Evolutionary conservation across 2,888 invertebrate genomes (phyloP).

Genomic region (Carterocephalus palaemon): DNA sequence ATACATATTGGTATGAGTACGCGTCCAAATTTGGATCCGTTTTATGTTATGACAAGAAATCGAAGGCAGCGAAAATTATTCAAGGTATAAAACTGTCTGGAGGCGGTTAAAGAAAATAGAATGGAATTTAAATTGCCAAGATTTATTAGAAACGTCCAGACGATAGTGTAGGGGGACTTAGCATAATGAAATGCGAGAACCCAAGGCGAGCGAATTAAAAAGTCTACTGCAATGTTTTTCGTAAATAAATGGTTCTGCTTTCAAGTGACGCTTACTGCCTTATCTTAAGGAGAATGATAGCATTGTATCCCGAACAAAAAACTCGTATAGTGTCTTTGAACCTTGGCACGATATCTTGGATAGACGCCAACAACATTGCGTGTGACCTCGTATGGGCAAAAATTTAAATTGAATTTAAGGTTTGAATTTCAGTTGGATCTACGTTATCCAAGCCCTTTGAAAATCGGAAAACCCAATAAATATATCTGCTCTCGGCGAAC

Average conservation of each 20-base stretch:
- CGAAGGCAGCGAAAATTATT: slow-evolving; percentile 4
- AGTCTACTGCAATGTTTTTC: slow-evolving; percentile 57
- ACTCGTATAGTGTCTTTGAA: slow-evolving; percentile 69
- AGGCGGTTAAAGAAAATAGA: slow-evolving; percentile 20
- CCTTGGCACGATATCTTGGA: slow-evolving; percentile 73
- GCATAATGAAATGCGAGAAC: slow-evolving; percentile 52
- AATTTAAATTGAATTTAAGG: slow-evolving; percentile 41
- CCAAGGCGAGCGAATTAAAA: slow-evolving; percentile 54
- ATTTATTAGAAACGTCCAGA: slow-evolving; percentile 29
- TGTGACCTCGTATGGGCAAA: slow-evolving; percentile 50
- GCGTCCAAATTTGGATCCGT: no score
- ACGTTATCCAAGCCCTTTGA: slow-evolving; percentile 13
- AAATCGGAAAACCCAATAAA: slow-evolving; percentile 20
- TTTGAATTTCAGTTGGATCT: slow-evolving; percentile 14
- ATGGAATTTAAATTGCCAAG: slow-evolving; percentile 28
- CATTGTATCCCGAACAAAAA: slow-evolving; percentile 62
- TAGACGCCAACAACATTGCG: slow-evolving; percentile 61
- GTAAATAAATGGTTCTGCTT: slow-evolving; percentile 64
- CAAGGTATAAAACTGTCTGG: slow-evolving; percentile 23
- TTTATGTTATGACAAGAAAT: slow-evolving; percentile 14
- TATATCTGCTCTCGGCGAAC: slow-evolving; percentile 1
- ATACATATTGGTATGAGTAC: no score
- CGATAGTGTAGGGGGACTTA: slow-evolving; percentile 40
- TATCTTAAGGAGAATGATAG: slow-evolving; percentile 70
- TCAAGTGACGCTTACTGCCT: slow-evolving; percentile 71